Evolutionary conservation across 2,797 vertebrate genomes (phyloP).

Genomic region (Siniperca scherzeri): DNA sequence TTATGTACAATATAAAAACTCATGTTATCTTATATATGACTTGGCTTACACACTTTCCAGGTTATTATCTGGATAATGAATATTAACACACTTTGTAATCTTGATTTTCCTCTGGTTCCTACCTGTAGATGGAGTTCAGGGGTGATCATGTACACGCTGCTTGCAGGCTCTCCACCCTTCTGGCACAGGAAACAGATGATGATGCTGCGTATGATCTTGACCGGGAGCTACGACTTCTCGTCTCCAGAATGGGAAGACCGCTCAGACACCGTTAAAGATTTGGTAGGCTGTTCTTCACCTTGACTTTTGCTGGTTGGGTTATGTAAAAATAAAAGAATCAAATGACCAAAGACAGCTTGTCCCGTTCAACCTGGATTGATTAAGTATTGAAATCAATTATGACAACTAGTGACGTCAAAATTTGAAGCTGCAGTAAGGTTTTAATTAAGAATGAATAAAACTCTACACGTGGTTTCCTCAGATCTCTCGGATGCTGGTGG

Average conservation of each 20-base stretch:
- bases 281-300: constrained; percentile 84
- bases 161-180: constrained; percentile 97
- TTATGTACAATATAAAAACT: neutral
- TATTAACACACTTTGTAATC: neutral
- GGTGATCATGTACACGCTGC: constrained; percentile 97
- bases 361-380: neutral
- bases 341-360: neutral
- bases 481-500: constrained; percentile 95
- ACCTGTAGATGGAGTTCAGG: constrained; percentile 94
- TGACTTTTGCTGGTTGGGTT: neutral
- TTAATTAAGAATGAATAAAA: neutral
- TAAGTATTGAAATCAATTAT: neutral
- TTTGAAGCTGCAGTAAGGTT: neutral
- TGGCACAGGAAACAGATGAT: constrained; percentile 99
- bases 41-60: neutral
- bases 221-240: constrained; percentile 90
- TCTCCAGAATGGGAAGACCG: constrained; percentile 98
- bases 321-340: neutral
- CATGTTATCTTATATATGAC: neutral
- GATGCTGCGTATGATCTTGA: constrained; percentile 98
- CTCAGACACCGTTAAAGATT: constrained; percentile 96
- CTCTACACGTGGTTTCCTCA: constrained; percentile 62
- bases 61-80: neutral
- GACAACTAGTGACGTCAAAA: neutral
- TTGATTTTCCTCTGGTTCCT: neutral